Base-by-base conservation (phyloP, 2,113 vertebrate species). In the Peucedramus taeniatus region DNA sequence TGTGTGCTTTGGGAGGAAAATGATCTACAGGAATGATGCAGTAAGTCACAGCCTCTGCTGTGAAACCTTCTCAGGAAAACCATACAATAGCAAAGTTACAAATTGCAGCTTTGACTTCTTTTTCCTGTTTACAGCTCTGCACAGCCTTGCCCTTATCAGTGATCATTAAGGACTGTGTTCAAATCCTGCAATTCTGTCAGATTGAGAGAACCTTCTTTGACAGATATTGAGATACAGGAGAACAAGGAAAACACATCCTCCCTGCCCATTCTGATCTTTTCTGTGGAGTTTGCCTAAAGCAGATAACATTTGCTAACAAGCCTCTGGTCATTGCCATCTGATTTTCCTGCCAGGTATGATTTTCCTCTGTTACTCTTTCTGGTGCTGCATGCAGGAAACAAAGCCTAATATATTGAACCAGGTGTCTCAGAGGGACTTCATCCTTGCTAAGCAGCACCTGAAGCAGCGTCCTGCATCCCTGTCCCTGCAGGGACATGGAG, bases 401-500 rank as follows among this genome's bases (percentile, higher is more conserved):
- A 86, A 71, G 9, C 11, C 12, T 27, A 14, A 17, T 17, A 4
- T 33, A 50, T 8, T 30, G 30, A 49, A 47, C 40, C 39, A 84
- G 23, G 31, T 0, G 0, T 40, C 40, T 50, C 1, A 1, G 33
- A 65, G 27, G 27, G 21, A n/a, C 6, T 33, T 57, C 27, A 42
- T 27, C 37, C n/a, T 27, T 70, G 45, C 33, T 23, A 35, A 89
- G 27, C 26, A 78, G 26, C 33, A 30, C 40, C 24, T 56, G 80
- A 49, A 66, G 51, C 42, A 86, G 20, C 12, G 18, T 61, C 40
- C 15, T 3, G 2, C 3, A 7, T 15, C 35, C 40, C 35, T 78
- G 37, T 60, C 18, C 45, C 30, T 50, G 19, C 0, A 0, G 33
- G 65, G 30, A 23, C 15, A 16, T 3, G 30, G 26, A n/a, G 63